Percentiles rank a stretch among this genome's conserved stretches.
Evolutionary conservation across 1,140 invertebrate genomes (phyloP).

Genomic region (Platyscapa corneri): DNA sequence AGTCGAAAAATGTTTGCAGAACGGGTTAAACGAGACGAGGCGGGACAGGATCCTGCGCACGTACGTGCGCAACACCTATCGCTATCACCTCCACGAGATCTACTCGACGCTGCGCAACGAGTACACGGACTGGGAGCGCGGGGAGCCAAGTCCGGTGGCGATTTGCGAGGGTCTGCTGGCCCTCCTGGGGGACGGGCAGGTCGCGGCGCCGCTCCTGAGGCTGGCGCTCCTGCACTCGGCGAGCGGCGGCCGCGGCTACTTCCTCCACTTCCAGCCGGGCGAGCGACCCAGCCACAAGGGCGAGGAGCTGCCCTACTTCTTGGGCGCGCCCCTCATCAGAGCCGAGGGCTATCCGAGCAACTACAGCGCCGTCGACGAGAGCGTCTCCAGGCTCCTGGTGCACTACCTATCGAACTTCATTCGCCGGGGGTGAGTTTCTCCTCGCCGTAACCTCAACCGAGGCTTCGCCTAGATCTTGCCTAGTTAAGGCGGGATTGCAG

Average conservation of each 20-base stretch:
- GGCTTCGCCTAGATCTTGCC: neutral
- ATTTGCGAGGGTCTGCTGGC: slow-evolving; percentile 72
- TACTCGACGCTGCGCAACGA: slow-evolving; percentile 93
- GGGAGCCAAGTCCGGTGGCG: slow-evolving; percentile 83
- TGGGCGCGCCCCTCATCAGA: slow-evolving; percentile 90
- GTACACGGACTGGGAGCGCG: slow-evolving; percentile 93
- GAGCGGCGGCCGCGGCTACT: slow-evolving; percentile 85
- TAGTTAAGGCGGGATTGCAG: neutral
- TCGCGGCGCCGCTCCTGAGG: slow-evolving; percentile 86
- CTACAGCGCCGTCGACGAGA: slow-evolving; percentile 82
- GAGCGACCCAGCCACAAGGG: slow-evolving; percentile 87
- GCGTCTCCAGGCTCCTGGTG: slow-evolving; percentile 83
- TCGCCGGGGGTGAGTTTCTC: slow-evolving; percentile 82
- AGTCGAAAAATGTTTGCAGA: slow-evolving; percentile 77
- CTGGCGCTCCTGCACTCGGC: slow-evolving; percentile 87
- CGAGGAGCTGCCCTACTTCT: slow-evolving; percentile 95
- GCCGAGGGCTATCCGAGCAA: slow-evolving; percentile 77
- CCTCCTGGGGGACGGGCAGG: slow-evolving; percentile 90
- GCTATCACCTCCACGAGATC: slow-evolving; percentile 92
- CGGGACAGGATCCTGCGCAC: slow-evolving; percentile 89
- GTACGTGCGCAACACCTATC: slow-evolving; percentile 91
- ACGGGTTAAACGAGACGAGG: slow-evolving; percentile 89
- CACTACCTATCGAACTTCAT: slow-evolving; percentile 90
- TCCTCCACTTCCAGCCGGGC: slow-evolving; percentile 91
- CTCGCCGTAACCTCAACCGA: neutral